Percentiles rank a stretch among this genome's conserved stretches.
Conservation (phyloP, 2,888 invertebrate genomes). For the Himalopsyche kuldschensis region DNA sequence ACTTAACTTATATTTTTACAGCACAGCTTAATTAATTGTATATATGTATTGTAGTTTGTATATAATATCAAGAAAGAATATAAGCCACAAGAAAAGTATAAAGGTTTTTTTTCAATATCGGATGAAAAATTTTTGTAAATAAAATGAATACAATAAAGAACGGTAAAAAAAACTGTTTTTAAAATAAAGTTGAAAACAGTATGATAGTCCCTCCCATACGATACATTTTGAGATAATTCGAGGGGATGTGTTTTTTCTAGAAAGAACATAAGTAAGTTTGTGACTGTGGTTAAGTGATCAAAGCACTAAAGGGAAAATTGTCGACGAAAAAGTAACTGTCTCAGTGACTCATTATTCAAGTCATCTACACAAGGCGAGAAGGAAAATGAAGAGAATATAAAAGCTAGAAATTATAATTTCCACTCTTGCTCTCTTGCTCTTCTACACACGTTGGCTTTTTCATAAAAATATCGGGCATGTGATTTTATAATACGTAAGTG, state of each 20-base stretch:
- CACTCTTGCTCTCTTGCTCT: no score
- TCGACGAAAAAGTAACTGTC: not conserved
- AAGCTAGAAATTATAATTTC: not conserved
- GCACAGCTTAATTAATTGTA: no score
- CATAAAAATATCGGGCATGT: not conserved
- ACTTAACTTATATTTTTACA: no score
- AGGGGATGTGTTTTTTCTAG: not conserved
- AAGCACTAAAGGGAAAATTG: not conserved
- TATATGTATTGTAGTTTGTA: no score
- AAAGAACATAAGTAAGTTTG: not conserved
- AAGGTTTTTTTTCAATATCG: no score
- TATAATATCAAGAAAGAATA: no score
- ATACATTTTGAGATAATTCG: not conserved
- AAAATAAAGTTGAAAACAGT: not conserved
- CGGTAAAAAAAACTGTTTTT: no score
- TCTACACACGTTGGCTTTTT: not conserved
- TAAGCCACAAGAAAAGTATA: no score
- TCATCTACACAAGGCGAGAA: not conserved
- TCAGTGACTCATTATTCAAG: not conserved
- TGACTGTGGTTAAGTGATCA: not conserved
- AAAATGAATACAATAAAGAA: no score
- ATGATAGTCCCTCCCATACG: not conserved
- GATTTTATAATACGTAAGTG: no score
- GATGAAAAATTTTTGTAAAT: no score
- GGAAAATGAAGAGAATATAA: not conserved